phyloP scores from a whole-genome alignment of 1,140 invertebrate species.

The Asbolus verrucosus region DNA sequence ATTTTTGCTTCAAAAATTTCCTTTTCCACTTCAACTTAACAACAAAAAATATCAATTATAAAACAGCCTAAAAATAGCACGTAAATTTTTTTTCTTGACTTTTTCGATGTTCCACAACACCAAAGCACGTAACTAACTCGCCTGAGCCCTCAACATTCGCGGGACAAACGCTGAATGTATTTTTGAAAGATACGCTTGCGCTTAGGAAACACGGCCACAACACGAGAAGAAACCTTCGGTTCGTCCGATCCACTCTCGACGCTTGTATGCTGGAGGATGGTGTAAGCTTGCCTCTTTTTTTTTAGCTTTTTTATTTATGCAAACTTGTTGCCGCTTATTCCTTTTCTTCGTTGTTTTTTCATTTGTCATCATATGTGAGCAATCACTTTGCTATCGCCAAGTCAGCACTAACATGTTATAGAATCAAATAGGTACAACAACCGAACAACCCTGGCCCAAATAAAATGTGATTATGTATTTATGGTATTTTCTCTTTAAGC shows the following conservation, averaged over 20 bases:
- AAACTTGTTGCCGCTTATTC: slow-evolving; percentile 21
- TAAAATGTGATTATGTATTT: too few species aligned
- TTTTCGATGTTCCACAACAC: slow-evolving; percentile 22
- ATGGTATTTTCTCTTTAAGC: too few species aligned
- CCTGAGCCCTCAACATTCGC: slow-evolving; percentile 40
- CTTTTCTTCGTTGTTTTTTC: too few species aligned
- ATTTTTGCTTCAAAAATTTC: slow-evolving; percentile 7
- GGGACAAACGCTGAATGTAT: slow-evolving; percentile 38
- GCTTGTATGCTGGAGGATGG: slow-evolving; percentile 6
- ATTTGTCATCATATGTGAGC: neutral
- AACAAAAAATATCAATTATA: neutral
- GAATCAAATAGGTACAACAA: too few species aligned
- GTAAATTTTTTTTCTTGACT: neutral
- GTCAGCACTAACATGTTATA: too few species aligned
- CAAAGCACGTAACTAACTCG: slow-evolving; percentile 7
- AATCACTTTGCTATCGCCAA: neutral
- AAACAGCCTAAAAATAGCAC: neutral
- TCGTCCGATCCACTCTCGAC: slow-evolving; percentile 10
- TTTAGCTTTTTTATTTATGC: slow-evolving; percentile 23
- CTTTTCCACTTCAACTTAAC: neutral
- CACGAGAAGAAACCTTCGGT: slow-evolving; percentile 13
- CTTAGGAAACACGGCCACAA: neutral
- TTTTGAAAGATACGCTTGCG: slow-evolving; percentile 42
- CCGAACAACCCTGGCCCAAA: too few species aligned
- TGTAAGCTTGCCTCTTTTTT: slow-evolving; percentile 15